A percentile compares a stretch with the other conserved stretches of the same genome.
These are phyloP conservation scores for Oreotrochilus melanogaster DNA, from an alignment of 2,113 vertebrate species.

Conservation along the genomic window DNA sequence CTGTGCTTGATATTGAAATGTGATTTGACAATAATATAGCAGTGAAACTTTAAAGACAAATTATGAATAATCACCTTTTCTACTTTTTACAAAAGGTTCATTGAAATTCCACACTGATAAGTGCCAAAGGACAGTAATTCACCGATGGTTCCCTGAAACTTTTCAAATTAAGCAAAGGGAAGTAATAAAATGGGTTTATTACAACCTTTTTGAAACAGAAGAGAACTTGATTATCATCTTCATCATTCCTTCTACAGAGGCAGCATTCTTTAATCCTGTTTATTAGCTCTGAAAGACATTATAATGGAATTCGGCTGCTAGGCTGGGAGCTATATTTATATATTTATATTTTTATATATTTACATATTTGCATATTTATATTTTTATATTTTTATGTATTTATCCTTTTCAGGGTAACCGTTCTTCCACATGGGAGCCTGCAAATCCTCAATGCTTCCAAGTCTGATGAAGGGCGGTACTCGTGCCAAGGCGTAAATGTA, in stretches of 20 bases:
- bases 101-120: slow-evolving; percentile 36
- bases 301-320: background rate
- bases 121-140: slow-evolving; percentile 39
- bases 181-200: slow-evolving; percentile 29
- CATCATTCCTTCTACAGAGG: background rate
- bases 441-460: slow-evolving; percentile 90
- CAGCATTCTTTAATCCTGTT: slow-evolving; percentile 15
- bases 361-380: slow-evolving; percentile 5
- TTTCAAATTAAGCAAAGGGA: slow-evolving; percentile 25
- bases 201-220: slow-evolving; percentile 23
- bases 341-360: slow-evolving; percentile 37
- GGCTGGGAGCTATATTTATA: slow-evolving; percentile 22
- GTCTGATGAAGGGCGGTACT: slow-evolving; percentile 90
- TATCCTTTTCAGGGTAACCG: slow-evolving; percentile 85
- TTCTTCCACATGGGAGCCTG: slow-evolving; percentile 91
- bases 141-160: background rate
- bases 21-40: slow-evolving; percentile 8
- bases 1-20: slow-evolving; percentile 53
- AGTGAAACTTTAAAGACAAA: slow-evolving; percentile 37
- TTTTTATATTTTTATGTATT: slow-evolving; percentile 22
- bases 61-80: slow-evolving; percentile 46
- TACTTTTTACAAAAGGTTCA: background rate
- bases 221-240: background rate
- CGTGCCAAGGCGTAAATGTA: slow-evolving; percentile 90
- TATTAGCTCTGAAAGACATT: background rate